These are phyloP conservation scores for Acanthopagrus latus DNA, from an alignment of 2,797 vertebrate genomes.

Conservation along the genomic window DNA sequence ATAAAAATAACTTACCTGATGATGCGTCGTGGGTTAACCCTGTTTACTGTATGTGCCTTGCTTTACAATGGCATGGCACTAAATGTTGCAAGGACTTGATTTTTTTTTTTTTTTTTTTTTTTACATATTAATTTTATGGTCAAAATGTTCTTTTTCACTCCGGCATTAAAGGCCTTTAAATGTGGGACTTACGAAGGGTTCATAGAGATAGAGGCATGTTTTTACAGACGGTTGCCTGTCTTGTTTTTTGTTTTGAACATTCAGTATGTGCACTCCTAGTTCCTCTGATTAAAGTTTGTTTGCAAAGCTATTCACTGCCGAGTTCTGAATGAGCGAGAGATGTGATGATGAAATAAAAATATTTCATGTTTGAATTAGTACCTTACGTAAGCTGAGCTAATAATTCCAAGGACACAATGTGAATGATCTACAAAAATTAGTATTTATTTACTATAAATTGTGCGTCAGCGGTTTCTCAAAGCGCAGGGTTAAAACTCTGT, in stretches of 20 bases:
- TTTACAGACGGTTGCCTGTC: constrained; percentile 27
- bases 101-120: neutral
- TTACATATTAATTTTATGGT: constrained; percentile 30
- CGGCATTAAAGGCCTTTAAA: constrained; percentile 66
- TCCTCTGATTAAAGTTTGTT: constrained; percentile 70
- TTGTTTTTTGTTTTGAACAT: constrained; percentile 43
- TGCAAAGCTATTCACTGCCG: constrained; percentile 37
- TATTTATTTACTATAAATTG: constrained; percentile 81
- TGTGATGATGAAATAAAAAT: constrained; percentile 44
- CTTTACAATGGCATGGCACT: constrained; percentile 42
- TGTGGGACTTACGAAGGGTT: constrained; percentile 26
- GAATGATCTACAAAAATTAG: constrained; percentile 73
- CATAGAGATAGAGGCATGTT: constrained; percentile 28
- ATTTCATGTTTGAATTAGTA: neutral
- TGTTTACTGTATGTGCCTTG: constrained; percentile 69
- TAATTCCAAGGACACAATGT: constrained; percentile 18
- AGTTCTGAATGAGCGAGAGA: constrained; percentile 40
- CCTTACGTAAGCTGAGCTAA: constrained; percentile 1
- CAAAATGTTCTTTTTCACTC: constrained; percentile 49
- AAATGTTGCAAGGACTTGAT: constrained; percentile 27
- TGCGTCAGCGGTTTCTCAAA: constrained; percentile 63
- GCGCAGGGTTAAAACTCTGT: constrained; percentile 46
- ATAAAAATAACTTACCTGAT: neutral
- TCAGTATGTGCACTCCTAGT: constrained; percentile 36
- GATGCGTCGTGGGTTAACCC: constrained; percentile 12